Percentiles rank a stretch among this genome's conserved stretches.
Evolutionary conservation across 2,113 vertebrate species (phyloP).

Genomic region (Poeciliopsis prolifica): DNA sequence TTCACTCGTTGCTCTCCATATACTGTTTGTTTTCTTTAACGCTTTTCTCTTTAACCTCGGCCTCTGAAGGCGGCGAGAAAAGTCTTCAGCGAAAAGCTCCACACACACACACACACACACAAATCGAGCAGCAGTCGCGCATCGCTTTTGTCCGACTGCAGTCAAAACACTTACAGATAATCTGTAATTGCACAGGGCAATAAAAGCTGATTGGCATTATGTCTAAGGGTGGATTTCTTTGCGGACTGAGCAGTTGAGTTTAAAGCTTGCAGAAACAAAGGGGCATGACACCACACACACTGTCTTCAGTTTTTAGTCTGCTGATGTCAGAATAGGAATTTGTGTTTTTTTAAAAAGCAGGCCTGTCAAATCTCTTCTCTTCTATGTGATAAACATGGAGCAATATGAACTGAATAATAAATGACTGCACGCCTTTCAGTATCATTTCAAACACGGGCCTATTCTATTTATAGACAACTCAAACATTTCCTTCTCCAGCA

Average conservation of each 20-base stretch:
- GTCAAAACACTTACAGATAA: conserved; percentile 27
- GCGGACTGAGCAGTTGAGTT: neutral
- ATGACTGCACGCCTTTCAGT: conserved; percentile 60
- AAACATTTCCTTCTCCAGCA: conserved; percentile 62
- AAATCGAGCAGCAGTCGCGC: conserved; percentile 4
- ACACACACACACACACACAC: too few species aligned
- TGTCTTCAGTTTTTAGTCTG: conserved; percentile 16
- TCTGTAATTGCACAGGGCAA: conserved; percentile 38
- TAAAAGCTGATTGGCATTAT: conserved; percentile 19
- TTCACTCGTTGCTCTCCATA: conserved; percentile 37
- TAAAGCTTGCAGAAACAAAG: neutral
- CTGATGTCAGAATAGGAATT: conserved; percentile 10
- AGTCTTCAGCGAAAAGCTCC: conserved; percentile 28
- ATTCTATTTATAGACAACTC: conserved; percentile 65
- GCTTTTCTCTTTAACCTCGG: neutral
- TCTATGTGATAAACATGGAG: conserved; percentile 48
- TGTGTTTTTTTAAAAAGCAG: conserved; percentile 4
- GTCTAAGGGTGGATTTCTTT: conserved; percentile 16
- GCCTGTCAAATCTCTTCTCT: conserved; percentile 26
- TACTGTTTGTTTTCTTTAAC: conserved; percentile 62
- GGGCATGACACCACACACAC: neutral
- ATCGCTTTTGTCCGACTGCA: conserved; percentile 42
- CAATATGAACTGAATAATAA: conserved; percentile 68
- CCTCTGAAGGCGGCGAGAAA: conserved; percentile 31
- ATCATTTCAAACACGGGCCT: conserved; percentile 54